Evolutionary conservation across 2,888 invertebrate species (phyloP).

Genomic region (Physocephala rufipes): DNA sequence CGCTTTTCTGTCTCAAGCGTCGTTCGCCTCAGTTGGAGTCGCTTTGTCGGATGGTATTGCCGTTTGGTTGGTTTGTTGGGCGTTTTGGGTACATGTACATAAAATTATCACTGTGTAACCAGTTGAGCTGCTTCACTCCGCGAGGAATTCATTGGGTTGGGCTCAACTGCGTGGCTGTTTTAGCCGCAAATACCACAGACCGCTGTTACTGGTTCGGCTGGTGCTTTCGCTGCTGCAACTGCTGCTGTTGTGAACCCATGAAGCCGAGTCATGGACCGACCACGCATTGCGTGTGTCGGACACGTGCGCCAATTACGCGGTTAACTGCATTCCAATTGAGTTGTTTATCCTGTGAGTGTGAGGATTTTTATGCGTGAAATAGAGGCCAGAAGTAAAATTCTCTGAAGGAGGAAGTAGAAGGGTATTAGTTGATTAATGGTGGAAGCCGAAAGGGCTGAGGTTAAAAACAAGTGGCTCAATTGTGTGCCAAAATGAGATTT

Average conservation of each 20-base stretch:
- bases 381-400: not conserved
- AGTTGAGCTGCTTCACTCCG: conserved; percentile 47
- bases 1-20: conserved; percentile 36
- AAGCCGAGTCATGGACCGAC: not conserved
- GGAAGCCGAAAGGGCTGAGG: not conserved
- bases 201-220: too few relatives aligned
- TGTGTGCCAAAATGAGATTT: conserved; percentile 11
- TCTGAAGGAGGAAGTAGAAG: conserved; percentile 31
- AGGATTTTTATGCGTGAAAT: conserved; percentile 28
- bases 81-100: not conserved
- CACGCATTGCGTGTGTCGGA: conserved; percentile 54
- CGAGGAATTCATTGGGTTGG: conserved; percentile 21
- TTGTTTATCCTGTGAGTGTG: conserved; percentile 59
- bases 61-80: not conserved
- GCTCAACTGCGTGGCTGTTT: conserved; percentile 43
- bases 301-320: conserved; percentile 66
- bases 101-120: conserved; percentile 49
- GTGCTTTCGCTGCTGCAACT: too few relatives aligned
- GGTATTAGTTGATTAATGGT: conserved; percentile 41
- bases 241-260: conserved; percentile 2
- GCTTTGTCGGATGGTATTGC: not conserved
- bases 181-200: conserved; percentile 55
- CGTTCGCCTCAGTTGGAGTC: too few relatives aligned
- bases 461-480: conserved; percentile 31
- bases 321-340: conserved; percentile 65